Conservation (phyloP, 1,140 invertebrate genomes). For the Leptinotarsa undecemlineata region DNA sequence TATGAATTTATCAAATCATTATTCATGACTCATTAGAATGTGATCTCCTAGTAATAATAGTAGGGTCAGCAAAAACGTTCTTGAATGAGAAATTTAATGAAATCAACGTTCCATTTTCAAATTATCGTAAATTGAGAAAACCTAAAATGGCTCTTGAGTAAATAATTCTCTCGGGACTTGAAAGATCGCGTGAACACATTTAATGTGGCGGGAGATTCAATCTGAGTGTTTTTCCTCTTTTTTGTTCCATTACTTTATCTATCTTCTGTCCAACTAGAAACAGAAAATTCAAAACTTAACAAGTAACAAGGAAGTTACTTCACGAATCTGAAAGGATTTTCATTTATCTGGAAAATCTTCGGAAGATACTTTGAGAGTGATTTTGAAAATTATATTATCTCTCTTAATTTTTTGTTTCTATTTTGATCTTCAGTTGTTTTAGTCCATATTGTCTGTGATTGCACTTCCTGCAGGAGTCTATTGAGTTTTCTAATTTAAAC, state of each 20-base stretch:
- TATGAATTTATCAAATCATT: background rate
- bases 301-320: too few species aligned
- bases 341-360: too few species aligned
- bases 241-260: background rate
- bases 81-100: background rate
- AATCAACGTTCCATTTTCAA: background rate
- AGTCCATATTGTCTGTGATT: too few species aligned
- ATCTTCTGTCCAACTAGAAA: background rate
- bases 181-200: background rate
- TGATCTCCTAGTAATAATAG: background rate
- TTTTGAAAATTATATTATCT: too few species aligned
- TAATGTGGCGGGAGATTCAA: background rate
- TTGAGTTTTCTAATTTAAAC: too few species aligned
- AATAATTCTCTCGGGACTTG: background rate
- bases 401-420: too few species aligned
- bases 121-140: conserved; percentile 4
- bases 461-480: too few species aligned
- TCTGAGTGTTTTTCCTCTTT: background rate
- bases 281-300: too few species aligned
- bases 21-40: background rate
- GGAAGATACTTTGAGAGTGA: too few species aligned
- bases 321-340: too few species aligned
- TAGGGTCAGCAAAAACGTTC: background rate
- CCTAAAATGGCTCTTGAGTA: background rate
- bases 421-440: too few species aligned